Evolutionary conservation across 2,797 vertebrate species (phyloP).

Genomic region (Melanotaenia maccullochi): DNA sequence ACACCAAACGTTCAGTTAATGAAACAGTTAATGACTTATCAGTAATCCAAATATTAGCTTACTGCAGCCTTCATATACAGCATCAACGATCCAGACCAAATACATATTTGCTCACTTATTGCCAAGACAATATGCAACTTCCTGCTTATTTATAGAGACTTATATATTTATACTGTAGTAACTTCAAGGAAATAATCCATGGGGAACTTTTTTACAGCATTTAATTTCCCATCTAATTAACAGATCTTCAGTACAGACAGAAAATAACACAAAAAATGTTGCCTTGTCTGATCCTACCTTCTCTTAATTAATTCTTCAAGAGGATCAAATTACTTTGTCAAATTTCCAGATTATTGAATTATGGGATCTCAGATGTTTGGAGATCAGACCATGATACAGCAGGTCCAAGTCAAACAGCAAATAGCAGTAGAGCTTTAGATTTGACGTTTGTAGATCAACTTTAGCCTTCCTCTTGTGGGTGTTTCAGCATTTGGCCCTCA

Average conservation of each 20-base stretch:
- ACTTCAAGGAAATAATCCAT: slow-evolving; percentile 15
- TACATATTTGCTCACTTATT: not conserved
- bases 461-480: slow-evolving; percentile 18
- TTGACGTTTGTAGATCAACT: slow-evolving; percentile 23
- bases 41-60: not conserved
- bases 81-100: slow-evolving; percentile 9
- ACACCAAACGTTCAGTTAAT: not conserved
- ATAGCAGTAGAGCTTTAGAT: slow-evolving; percentile 18
- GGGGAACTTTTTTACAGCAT: slow-evolving; percentile 13
- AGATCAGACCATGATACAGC: slow-evolving; percentile 32
- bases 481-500: slow-evolving; percentile 21
- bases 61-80: not conserved
- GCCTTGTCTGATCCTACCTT: slow-evolving; percentile 36
- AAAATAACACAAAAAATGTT: slow-evolving; percentile 13
- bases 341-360: slow-evolving; percentile 48
- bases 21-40: not conserved
- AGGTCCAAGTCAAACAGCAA: slow-evolving; percentile 39
- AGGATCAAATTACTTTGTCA: slow-evolving; percentile 41
- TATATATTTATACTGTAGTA: slow-evolving; percentile 22
- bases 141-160: slow-evolving; percentile 13
- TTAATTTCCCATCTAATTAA: slow-evolving; percentile 14
- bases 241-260: slow-evolving; percentile 1
- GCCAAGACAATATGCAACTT: slow-evolving; percentile 10
- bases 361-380: slow-evolving; percentile 36
- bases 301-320: slow-evolving; percentile 44